Evolutionary conservation across 2,888 invertebrate species (phyloP), one percentile per base, ranked within the genome.

Genomic region (Troilus luridus): DNA sequence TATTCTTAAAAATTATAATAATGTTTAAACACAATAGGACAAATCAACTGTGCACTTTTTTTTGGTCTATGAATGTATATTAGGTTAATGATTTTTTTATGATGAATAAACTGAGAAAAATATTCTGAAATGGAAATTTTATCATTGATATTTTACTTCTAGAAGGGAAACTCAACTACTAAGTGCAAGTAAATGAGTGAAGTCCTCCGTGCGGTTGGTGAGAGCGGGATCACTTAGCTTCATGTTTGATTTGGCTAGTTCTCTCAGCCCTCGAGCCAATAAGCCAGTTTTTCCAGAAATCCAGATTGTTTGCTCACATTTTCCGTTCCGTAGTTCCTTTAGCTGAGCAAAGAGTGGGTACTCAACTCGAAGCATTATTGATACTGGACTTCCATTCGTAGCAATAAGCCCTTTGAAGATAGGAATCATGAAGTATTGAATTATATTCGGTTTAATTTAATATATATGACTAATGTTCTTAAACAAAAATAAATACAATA

Each of bases 171-270:
- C 9, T 7, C 17, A 41, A 77, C 41, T 0, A 7, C 24, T 3
- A 41, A 77, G n/a, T n/a, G 67, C 11, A 67, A 67, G 67, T 24
- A 67, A 77, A 41, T 77, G 17, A 77, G 72, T 27, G 19, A 41
- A 77, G 27, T 77, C 5, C 17, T 77, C 1, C 7, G 3, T 9
- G 27, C 0, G 5, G 17, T 19, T 0, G 27, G 17, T 17, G 1
- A 77, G 72, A 41, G 12, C 72, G 3, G 19, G 9, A 77, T 17
- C 72, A 77, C 72, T 77, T 77, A 77, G 17, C 72, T 77, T 41
- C 0, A 77, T 77, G 72, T 77, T 77, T 77, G 72, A 77, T 77
- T 77, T 77, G 72, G 72, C 72, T 41, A 77, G 27, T 77, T 27
- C 72, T 21, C 17, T 24, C 1, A 2, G 1, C 27, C 41, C 72